phyloP scores from a whole-genome alignment of 2,113 vertebrate species.

The Albula goreensis region DNA sequence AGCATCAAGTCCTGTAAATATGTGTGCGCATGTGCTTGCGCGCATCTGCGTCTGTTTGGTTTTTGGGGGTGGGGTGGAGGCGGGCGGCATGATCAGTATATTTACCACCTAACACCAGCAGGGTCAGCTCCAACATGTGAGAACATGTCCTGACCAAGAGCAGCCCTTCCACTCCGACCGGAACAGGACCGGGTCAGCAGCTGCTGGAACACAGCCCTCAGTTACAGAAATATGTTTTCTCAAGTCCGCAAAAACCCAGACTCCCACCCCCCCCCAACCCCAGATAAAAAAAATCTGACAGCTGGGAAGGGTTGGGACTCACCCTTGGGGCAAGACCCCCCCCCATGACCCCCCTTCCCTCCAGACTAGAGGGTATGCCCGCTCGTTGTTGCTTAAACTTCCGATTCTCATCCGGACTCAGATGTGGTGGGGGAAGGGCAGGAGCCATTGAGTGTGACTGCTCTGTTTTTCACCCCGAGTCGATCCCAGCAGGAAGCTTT shows the following conservation, averaged over 20 bases:
- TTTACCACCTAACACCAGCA: slow-evolving; percentile 62
- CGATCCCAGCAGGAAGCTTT: slow-evolving; percentile 97
- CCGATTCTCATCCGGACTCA: slow-evolving; percentile 95
- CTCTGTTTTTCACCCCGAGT: slow-evolving; percentile 92
- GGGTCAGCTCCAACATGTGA: slow-evolving; percentile 80
- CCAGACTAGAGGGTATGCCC: slow-evolving; percentile 66
- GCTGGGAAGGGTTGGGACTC: slow-evolving; percentile 99
- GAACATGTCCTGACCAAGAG: slow-evolving; percentile 81
- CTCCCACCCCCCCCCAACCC: slow-evolving; percentile 77
- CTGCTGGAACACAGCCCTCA: slow-evolving; percentile 94
- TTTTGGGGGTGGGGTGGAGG: no score
- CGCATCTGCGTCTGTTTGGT: no score
- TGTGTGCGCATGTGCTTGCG: no score
- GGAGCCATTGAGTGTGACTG: slow-evolving; percentile 96
- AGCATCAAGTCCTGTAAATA: no score
- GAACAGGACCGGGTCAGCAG: slow-evolving; percentile 82
- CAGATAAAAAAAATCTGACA: slow-evolving; percentile 71
- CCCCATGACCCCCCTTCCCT: slow-evolving; percentile 76
- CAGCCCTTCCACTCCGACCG: slow-evolving; percentile 56
- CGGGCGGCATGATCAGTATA: no score
- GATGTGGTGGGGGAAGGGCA: slow-evolving; percentile 88
- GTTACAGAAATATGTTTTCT: slow-evolving; percentile 99
- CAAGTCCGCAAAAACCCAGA: slow-evolving; percentile 91
- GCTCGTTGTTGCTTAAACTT: slow-evolving; percentile 84
- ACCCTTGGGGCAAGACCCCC: slow-evolving; percentile 87